phyloP scores from a whole-genome alignment of 2,113 vertebrate genomes.

The Cyprinodon tularosa region DNA sequence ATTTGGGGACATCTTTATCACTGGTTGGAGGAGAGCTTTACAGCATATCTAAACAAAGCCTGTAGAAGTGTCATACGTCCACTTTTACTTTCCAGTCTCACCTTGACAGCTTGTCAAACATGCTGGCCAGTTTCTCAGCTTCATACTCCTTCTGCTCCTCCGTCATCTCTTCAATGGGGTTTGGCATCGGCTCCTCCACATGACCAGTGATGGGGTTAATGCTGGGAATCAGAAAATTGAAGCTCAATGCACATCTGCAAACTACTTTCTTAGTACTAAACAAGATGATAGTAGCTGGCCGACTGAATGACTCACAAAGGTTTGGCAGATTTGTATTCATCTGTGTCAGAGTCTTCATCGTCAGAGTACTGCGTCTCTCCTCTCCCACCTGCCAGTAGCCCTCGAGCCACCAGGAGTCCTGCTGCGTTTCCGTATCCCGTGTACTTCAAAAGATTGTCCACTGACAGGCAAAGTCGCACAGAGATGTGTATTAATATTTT shows the following conservation, averaged over 20 bases:
- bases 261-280: not conserved
- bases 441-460: slow-evolving; percentile 96
- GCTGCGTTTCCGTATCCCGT: slow-evolving; percentile 97
- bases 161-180: slow-evolving; percentile 97
- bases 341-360: slow-evolving; percentile 96
- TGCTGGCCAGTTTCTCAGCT: slow-evolving; percentile 94
- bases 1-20: not conserved
- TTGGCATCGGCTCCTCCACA: slow-evolving; percentile 93
- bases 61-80: not conserved
- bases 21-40: not conserved
- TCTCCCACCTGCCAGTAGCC: slow-evolving; percentile 92
- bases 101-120: slow-evolving; percentile 98
- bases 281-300: not conserved
- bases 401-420: slow-evolving; percentile 90
- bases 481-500: not conserved
- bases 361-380: slow-evolving; percentile 96
- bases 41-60: not conserved
- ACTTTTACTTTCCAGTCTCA: slow-evolving; percentile 53
- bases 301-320: slow-evolving; percentile 78
- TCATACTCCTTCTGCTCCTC: slow-evolving; percentile 99
- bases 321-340: slow-evolving; percentile 96
- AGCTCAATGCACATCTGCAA: not conserved
- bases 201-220: slow-evolving; percentile 98
- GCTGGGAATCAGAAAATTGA: slow-evolving; percentile 69
- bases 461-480: slow-evolving; percentile 69